Evolutionary conservation across 2,797 vertebrate genomes (phyloP), one percentile per base, ranked within the genome.

Genomic region (Cottoperca gobio): DNA sequence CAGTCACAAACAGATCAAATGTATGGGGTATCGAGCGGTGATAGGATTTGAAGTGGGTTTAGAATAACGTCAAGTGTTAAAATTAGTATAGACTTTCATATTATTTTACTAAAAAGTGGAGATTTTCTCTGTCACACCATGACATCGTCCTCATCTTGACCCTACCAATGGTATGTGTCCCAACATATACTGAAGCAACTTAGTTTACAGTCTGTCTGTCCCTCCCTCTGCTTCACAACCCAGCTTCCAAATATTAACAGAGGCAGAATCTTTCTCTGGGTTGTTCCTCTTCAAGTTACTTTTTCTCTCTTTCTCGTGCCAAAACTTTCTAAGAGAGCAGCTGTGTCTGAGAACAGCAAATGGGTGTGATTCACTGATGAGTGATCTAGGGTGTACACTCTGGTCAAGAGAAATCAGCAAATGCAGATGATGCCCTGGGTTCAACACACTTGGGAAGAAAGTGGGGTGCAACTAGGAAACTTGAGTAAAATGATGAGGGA

Each of bases 301-400:
- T 73, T 76, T 70, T 50, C 46, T 61, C 48, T 3, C 21, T 24
- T 70, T 59, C 9, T 77, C 52, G 77, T 90, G 82, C 82, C 82
- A 86, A 64, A 60, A 61, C 17, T 23, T 73, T 85, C 52, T 78
- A 53, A 82, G 70, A 87, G 68, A 79, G 60, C 89, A 89, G 85
- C 84, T 93, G 87, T 49, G 39, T 85, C 61, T 84, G 66, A 86
- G 63, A 60, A 82, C 76, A 85, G 40, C 23, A 24, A 31, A 43
- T 69, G 74, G 78, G 67, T 72, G 75, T 87, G 73, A 93, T 84
- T 91, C 85, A 85, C 35, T 66, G 49, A 73, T 81, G 79, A 88
- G 71, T 69, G 67, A 91, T 73, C 54, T 71, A 75, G 71, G 69
- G 76, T 54, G 75, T 86, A 85, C 78, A 82, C 75, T 59, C 37